Evolutionary conservation across 2,797 vertebrate genomes (phyloP), one percentile per base, ranked within the genome.

Genomic region (Phataginus tetradactyla): DNA sequence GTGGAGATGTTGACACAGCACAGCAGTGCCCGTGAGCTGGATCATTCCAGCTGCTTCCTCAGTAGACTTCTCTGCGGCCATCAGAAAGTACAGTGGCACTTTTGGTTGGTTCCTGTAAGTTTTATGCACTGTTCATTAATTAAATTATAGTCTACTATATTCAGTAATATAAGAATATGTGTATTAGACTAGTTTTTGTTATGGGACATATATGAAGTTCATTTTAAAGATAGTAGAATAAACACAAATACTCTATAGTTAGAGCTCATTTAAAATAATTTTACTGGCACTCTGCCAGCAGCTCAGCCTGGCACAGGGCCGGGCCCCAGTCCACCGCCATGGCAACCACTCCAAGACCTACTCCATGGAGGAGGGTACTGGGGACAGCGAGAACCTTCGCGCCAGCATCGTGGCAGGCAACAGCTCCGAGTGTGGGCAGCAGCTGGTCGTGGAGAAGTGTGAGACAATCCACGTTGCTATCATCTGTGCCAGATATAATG

Each of bases 401-500:
- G 98, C 99, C 0, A 98, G 99, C 96, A 99, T 99, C 8, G 99
- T 99, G 95, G 99, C 98, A 0, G 98, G 99, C 74, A 99, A 99
- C 98, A 99, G 98, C 98, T 99, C 99, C 0, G 99, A 99, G 98
- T 99, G 99, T 8, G 99, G 99, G 63, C 99, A 99, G 98, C 99
- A 99, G 90, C 99, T 99, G 0, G 99, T 98, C 0, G 99, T 99
- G 98, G 99, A 99, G 96, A 99, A 99, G 97, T 99, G 99, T 4
- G 99, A 99, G 99, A 99, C 99, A 2, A 99, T 99, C 98, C 99
- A 99, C 0, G 99, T 99, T 77, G 99, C 99, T 96, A 99, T 99
- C 57, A 99, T 99, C 29, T 99, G 99, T 86, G 99, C 99, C 3
- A 99, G 99, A 11, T 99, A 99, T 98, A 99, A 99, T 1, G 99